Evolutionary conservation across 2,797 vertebrate genomes (phyloP), one percentile per base, ranked within the genome.

Genomic region (Gymnoscopelus microlampas): DNA sequence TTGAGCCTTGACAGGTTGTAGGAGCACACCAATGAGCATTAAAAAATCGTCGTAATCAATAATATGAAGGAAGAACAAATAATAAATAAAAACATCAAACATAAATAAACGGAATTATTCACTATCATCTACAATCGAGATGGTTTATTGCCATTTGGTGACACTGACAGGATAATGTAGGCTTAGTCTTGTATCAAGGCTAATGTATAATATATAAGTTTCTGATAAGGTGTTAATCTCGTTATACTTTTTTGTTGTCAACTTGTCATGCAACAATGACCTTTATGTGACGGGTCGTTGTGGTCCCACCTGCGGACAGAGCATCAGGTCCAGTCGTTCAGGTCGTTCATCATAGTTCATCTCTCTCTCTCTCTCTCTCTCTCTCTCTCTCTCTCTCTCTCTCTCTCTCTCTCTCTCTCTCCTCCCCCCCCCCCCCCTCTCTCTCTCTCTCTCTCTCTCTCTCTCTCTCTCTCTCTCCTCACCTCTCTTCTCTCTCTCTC

Each of bases 321-420:
- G 26, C 26, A 29, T 29, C 26, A 29, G 26, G 26, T 29, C 26
- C 26, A 29, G 26, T 29, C 26, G 26, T 29, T 29, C 26, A 29
- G 26, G 26, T 1, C 26, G 26, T 29, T 29, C 26, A 29, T 29
- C 26, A 29, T 19, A n/a, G 19, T 19, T 19, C 12, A 58, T 3
- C 55, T 12, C 55, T 26, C 55, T 57, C 55, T 90, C 88, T 83
- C 60, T 53, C 57, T 5, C 26, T 19, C 4, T 66, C 53, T 51
- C 13, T 51, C 55, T 67, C 12, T 29, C 19, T 35, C 23, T 47
- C 3, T 54, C 9, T 60, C 10, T 35, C 35, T 48, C 29, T 63
- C 23, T 66, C 26, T 53, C 7, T 59, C 39, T 67, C 32, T 48
- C 12, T 72, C 64, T 50, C 49, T 3, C 2, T 51, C 19, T 19